Percentiles rank a stretch among this genome's conserved stretches.
Conservation (phyloP, 2,797 vertebrate genomes). For the Halcyon leucocephala region DNA sequence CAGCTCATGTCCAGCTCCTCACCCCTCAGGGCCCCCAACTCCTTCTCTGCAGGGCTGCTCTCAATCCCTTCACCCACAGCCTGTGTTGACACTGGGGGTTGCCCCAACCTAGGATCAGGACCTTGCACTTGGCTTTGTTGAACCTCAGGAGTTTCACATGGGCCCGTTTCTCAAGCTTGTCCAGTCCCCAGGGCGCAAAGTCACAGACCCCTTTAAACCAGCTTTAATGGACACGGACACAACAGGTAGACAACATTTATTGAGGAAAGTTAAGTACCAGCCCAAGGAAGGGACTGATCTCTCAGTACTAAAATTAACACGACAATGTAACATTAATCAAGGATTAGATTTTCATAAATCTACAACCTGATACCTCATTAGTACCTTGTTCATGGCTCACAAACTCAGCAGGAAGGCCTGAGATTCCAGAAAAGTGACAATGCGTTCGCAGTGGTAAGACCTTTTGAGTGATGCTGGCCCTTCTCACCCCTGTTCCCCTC, state of each 20-base stretch:
- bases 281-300: background rate
- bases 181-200: background rate
- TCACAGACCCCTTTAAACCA: background rate
- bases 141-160: no score
- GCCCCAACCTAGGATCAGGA: no score
- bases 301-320: background rate
- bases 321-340: background rate
- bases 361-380: background rate
- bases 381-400: constrained; percentile 4
- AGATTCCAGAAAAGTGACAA: background rate
- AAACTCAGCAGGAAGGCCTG: constrained; percentile 34
- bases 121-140: no score
- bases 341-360: background rate
- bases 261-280: constrained; percentile 4
- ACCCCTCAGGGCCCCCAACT: no score
- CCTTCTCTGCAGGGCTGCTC: no score
- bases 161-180: background rate
- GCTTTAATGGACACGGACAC: background rate
- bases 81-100: no score
- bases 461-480: background rate
- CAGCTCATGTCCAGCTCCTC: no score
- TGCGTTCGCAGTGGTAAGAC: background rate
- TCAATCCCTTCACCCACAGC: no score
- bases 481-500: background rate
- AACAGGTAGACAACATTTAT: constrained; percentile 23